Evolutionary conservation across 1,140 invertebrate species (phyloP).

Genomic region (Leptonema lineaticorne): DNA sequence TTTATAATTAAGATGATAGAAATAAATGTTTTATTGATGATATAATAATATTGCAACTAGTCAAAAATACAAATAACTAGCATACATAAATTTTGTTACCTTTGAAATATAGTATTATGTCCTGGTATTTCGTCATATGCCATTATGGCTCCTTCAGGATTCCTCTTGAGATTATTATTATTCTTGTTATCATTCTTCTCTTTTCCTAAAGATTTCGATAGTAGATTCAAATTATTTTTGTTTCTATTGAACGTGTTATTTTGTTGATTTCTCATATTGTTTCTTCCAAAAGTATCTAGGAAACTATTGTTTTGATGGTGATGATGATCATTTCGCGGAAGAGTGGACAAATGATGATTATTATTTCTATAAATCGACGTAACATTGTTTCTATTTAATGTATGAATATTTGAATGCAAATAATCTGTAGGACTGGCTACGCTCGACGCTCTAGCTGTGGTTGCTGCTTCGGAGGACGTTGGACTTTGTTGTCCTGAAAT

Average conservation of each 20-base stretch:
- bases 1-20: too few relatives aligned
- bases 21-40: too few relatives aligned
- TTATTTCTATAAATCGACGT: constrained; percentile 44
- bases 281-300: constrained; percentile 40
- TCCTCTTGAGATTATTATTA: constrained; percentile 43
- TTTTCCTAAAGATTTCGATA: constrained; percentile 45
- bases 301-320: constrained; percentile 47
- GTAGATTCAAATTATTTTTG: constrained; percentile 46
- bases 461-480: constrained; percentile 77
- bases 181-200: constrained; percentile 52
- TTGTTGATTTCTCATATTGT: constrained; percentile 50
- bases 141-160: constrained; percentile 51
- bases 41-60: too few relatives aligned
- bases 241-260: constrained; percentile 41
- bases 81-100: constrained; percentile 45
- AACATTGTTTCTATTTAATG: constrained; percentile 51
- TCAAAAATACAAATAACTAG: too few relatives aligned
- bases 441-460: constrained; percentile 75
- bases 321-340: constrained; percentile 57
- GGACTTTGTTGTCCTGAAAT: constrained; percentile 72
- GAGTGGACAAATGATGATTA: constrained; percentile 50
- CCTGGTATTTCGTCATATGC: constrained; percentile 60
- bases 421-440: constrained; percentile 51
- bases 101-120: constrained; percentile 60
- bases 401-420: constrained; percentile 54